Evolutionary conservation across 2,888 invertebrate genomes (phyloP).

Genomic region (Dryobotodes eremita): DNA sequence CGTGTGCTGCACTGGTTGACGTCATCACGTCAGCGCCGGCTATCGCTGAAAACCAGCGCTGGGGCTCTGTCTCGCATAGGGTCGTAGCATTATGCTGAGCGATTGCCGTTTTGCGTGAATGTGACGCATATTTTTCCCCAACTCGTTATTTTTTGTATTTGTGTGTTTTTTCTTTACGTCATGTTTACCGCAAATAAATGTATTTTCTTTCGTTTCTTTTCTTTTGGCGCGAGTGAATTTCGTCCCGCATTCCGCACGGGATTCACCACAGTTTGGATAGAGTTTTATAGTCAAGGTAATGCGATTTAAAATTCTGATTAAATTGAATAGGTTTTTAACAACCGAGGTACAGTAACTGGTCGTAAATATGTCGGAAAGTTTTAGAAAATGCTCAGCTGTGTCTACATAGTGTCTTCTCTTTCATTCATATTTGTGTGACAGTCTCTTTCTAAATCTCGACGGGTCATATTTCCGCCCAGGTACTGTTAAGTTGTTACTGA

Average conservation of each 20-base stretch:
- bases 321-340: constrained; percentile 21
- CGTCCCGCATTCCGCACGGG: background rate
- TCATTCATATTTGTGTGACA: background rate
- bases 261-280: background rate
- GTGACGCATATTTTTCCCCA: no score
- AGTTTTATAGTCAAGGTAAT: background rate
- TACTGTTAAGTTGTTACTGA: background rate
- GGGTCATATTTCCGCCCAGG: background rate
- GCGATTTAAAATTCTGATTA: background rate
- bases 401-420: background rate
- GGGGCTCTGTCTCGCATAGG: no score
- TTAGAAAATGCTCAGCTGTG: background rate
- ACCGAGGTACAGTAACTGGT: background rate
- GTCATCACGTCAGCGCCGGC: no score
- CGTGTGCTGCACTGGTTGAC: no score
- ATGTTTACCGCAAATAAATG: no score
- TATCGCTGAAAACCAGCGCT: no score
- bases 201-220: no score
- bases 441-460: background rate
- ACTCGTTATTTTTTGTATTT: no score
- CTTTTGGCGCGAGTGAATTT: no score
- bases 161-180: no score
- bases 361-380: background rate
- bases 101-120: no score
- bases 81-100: no score